Base-by-base conservation (phyloP, 2,113 vertebrate species). In the Sceloporus undulatus region DNA sequence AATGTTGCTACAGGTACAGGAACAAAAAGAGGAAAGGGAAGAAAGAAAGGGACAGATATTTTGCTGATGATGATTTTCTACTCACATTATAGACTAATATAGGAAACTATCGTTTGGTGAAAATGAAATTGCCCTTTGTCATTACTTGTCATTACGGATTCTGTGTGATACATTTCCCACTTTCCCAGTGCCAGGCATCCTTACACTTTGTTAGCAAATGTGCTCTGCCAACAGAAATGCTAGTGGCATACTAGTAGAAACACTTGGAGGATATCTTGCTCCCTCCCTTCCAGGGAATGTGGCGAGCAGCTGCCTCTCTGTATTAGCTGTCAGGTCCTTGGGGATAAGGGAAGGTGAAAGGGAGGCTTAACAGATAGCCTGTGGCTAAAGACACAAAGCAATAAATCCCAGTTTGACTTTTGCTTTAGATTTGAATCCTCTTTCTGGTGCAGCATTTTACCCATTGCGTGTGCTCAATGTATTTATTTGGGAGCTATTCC, bases 321-420 rank as follows among this genome's bases (percentile, higher is more conserved):
- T 75, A 75, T 90, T 88, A 84, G 82, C 82, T 90, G 82, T 86
- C 90, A 87, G 87, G 79, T 62, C 84, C 87, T 89, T 71, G 77
- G 85, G 88, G 84, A 89, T 85, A 68, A 85, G 62, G 23, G 78
- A 82, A 76, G 86, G 89, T 89, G 65, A 88, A 81, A 84, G 81
- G 82, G 84, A 89, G 88, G 92, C 90, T 91, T 90, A 86, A 78
- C 82, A 75, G 59, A 73, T 71, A 74, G 89, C 87, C 87, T 89
- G 87, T 79, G 85, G 79, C 87, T 40, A 65, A 87, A 77, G 87
- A 81, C 70, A 84, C 88, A 92, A 89, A 89, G 85, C 88, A 91
- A 88, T 70, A 88, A 92, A 91, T 86, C 86, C 87, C 91, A 89
- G 81, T 88, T 87, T 90, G 79, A 68, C 82, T 87, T 84, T 85